Base-by-base conservation (phyloP, 2,797 vertebrate species). In the Coregonus sp. region DNA sequence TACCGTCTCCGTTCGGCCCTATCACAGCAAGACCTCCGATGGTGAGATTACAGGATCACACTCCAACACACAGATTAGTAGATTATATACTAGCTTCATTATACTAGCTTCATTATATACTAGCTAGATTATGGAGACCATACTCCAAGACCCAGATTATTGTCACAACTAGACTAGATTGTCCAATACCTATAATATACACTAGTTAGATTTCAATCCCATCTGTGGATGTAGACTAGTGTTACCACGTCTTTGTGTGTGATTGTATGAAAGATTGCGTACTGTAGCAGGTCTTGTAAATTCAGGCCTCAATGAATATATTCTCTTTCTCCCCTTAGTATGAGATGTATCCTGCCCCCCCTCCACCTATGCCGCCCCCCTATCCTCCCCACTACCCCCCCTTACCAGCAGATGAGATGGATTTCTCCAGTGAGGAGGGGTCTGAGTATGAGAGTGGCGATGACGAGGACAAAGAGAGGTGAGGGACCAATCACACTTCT, bases 381-480 rank as follows among this genome's bases (percentile, higher is more conserved):
- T 90, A 95, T 31, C 97, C 96, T 61, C 97, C 96, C 0, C 92
- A 96, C 80, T 96, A 96, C 52, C 97, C 98, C 6, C 98, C 98
- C 59, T 79, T 97, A 77, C 98, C 98, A 0, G 94, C 95, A 70
- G 96, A 96, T 16, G 96, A 96, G 79, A 92, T 93, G 88, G 94
- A 94, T 14, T 77, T 86, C 0, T 95, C 95, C 80, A 96, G 94
- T n/a, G 95, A 89, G 77, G 93, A 96, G 66, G 98, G 98, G 84
- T 99, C 98, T 0, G 98, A 99, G 82, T 99, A 99, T 47, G 97
- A 99, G 86, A 99, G 97, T 76, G 96, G 89, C 66, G 95, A 98
- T 14, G 96, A 97, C 0, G 97, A 98, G 72, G 96, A 96, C 82
- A 96, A 96, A 81, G 95, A 97, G 81, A 97, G 97, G 97, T 98